These are phyloP conservation scores for Amblyornis subalaris DNA, from an alignment of 2,113 vertebrate genomes.

Conservation along the genomic window DNA sequence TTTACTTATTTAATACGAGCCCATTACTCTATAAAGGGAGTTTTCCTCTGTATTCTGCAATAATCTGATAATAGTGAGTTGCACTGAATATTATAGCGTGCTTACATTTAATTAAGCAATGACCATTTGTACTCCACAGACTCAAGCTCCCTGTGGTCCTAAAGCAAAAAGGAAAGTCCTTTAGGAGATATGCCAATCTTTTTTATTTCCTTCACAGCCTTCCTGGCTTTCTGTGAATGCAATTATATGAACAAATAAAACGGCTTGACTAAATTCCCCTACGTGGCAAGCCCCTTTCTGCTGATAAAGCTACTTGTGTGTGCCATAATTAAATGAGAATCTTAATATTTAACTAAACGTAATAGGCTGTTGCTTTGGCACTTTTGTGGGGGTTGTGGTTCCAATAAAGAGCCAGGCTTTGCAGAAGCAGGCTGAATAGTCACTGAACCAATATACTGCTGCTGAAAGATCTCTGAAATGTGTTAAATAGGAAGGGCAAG, in stretches of 20 bases:
- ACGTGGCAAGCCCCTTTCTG: slow-evolving; percentile 70
- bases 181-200: slow-evolving; percentile 68
- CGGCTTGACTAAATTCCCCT: slow-evolving; percentile 65
- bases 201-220: slow-evolving; percentile 57
- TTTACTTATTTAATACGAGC: background rate
- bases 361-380: slow-evolving; percentile 67
- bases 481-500: background rate
- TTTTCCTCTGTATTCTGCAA: slow-evolving; percentile 35
- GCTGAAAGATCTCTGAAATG: background rate
- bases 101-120: slow-evolving; percentile 78
- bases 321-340: slow-evolving; percentile 77
- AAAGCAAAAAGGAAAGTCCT: slow-evolving; percentile 66
- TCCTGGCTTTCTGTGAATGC: slow-evolving; percentile 71
- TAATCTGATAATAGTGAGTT: slow-evolving; percentile 73
- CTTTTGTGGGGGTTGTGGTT: slow-evolving; percentile 43
- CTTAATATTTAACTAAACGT: slow-evolving; percentile 75
- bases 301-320: slow-evolving; percentile 78
- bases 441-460: background rate
- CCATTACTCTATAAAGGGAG: background rate
- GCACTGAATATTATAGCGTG: slow-evolving; percentile 64
- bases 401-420: slow-evolving; percentile 36
- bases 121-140: slow-evolving; percentile 66
- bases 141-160: slow-evolving; percentile 61
- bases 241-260: slow-evolving; percentile 82
- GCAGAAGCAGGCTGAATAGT: slow-evolving; percentile 8